Evolutionary conservation across 2,797 vertebrate species (phyloP), one percentile per base, ranked within the genome.

Genomic region (Crenuchus spilurus): DNA sequence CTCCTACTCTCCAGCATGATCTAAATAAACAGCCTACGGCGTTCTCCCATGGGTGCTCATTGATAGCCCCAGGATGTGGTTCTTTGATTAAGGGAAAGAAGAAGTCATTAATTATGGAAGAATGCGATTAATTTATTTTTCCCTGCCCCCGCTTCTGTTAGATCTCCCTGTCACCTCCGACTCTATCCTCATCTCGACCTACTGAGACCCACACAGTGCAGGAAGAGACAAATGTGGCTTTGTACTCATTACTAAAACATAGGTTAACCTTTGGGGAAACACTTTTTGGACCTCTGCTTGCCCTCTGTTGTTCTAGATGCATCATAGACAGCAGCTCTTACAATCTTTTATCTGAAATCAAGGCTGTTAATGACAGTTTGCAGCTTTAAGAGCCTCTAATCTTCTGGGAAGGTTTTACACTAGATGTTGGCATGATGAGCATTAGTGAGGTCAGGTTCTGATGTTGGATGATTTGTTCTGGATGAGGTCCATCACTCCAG

Each of bases 41-140:
- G 66, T 57, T 87, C 58, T 74, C 77, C 73, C 44, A 61, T 70
- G 77, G 28, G 58, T 63, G 31, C 62, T 74, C 74, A 72, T 67
- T 83, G 84, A 84, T 84, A 77, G 76, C 83, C 76, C 63, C 83
- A 90, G 86, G 84, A 81, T 84, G 77, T 77, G 68, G 63, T 4
- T 74, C 86, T 90, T 88, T 92, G 89, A 93, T 91, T 89, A 89
- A 84, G 77, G 79, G 76, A 70, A 81, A 82, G 85, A 76, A 54
- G 49, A 66, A 85, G 74, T 90, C 83, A 93, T 94, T 85, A 93
- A 93, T 93, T 89, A 93, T 93, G 87, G 79, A 93, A 85, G 88
- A 87, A 86, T 69, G 79, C 71, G 86, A 85, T 91, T 92, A 91
- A 90, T 88, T 58, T 87, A 88, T 87, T 90, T 83, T 90, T 84